Percentiles rank a stretch among this genome's conserved stretches.
Conservation (phyloP, 2,888 invertebrate species). For the Latrodectus hesperus region DNA sequence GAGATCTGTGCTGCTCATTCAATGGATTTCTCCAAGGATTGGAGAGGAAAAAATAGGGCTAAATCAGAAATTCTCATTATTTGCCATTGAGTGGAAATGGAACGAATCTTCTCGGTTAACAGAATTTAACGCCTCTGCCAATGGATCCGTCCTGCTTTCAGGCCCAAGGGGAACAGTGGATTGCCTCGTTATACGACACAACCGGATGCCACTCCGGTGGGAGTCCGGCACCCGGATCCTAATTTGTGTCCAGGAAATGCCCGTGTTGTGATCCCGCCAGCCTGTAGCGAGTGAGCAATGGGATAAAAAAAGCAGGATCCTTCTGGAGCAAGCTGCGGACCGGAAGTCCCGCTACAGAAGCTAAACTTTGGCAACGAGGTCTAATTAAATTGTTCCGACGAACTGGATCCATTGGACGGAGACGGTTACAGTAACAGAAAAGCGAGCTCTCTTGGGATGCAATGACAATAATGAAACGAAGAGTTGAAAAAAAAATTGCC, state of each 20-base stretch:
- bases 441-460: neutral
- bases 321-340: neutral
- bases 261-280: slow-evolving; percentile 56
- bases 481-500: neutral
- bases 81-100: slow-evolving; percentile 52
- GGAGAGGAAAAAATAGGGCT: neutral
- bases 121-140: slow-evolving; percentile 6
- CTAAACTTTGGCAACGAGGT: slow-evolving; percentile 22
- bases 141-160: neutral
- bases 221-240: slow-evolving; percentile 4
- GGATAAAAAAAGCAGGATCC: neutral
- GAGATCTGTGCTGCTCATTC: neutral
- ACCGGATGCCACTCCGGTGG: slow-evolving; percentile 3
- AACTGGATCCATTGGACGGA: neutral
- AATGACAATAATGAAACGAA: neutral
- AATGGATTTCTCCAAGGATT: neutral
- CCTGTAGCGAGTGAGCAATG: neutral
- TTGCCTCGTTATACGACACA: slow-evolving; percentile 10
- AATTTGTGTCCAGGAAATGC: slow-evolving; percentile 65
- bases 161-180: neutral
- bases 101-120: slow-evolving; percentile 35
- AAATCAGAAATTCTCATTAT: slow-evolving; percentile 63
- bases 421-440: neutral
- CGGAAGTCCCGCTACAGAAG: slow-evolving; percentile 45
- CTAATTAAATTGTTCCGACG: neutral